These are phyloP conservation scores for Vanessa tameamea DNA, from an alignment of 1,140 invertebrate species.

Conservation along the genomic window DNA sequence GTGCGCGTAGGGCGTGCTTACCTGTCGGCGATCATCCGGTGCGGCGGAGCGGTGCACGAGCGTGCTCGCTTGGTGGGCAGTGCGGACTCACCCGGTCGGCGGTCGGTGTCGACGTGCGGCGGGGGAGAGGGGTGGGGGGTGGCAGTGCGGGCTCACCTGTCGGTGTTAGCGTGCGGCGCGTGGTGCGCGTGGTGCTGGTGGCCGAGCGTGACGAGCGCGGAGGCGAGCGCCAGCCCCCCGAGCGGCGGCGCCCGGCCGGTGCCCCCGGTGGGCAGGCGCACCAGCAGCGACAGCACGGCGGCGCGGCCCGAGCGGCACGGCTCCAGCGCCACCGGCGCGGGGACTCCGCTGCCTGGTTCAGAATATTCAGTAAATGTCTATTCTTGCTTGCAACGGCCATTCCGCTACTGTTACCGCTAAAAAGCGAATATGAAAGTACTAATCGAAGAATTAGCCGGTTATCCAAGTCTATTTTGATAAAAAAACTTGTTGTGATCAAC, in stretches of 20 bases:
- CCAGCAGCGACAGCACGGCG: constrained; percentile 94
- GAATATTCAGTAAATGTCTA: too few species aligned
- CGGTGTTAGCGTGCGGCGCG: constrained; percentile 18
- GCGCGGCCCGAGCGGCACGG: constrained; percentile 94
- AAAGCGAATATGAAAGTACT: too few species aligned
- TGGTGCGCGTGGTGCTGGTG: constrained; percentile 83
- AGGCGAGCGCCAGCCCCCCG: constrained; percentile 91
- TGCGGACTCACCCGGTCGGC: too few species aligned
- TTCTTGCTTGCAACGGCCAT: not conserved
- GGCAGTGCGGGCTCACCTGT: constrained; percentile 5
- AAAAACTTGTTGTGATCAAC: too few species aligned
- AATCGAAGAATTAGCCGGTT: too few species aligned
- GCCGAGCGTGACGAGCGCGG: constrained; percentile 91
- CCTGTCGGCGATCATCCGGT: not conserved
- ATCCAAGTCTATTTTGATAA: too few species aligned
- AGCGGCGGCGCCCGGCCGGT: constrained; percentile 89
- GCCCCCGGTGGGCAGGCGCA: constrained; percentile 84
- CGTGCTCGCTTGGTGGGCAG: too few species aligned
- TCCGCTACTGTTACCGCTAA: too few species aligned
- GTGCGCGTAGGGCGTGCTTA: constrained; percentile 49
- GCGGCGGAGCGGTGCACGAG: too few species aligned
- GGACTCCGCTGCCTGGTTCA: constrained; percentile 76
- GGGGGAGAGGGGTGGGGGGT: too few species aligned
- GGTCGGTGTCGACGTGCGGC: constrained; percentile 12
- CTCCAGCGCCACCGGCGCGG: constrained; percentile 96